These are phyloP conservation scores for Pelecanus crispus DNA, from an alignment of 2,113 vertebrate species.

Conservation along the genomic window DNA sequence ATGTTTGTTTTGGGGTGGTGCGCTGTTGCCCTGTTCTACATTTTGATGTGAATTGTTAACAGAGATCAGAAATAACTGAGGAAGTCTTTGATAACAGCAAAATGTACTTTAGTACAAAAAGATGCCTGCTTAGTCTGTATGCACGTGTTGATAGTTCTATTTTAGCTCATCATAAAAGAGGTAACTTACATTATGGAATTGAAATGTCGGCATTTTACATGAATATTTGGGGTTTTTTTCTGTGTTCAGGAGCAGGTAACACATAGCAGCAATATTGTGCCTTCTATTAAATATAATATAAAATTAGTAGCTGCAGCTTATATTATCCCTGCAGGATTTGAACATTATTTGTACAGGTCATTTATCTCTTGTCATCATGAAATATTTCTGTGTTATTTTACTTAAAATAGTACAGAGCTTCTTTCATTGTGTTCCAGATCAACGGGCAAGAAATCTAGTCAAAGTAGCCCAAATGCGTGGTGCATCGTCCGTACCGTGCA, in stretches of 20 bases:
- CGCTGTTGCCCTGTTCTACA: neutral
- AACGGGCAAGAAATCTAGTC: neutral
- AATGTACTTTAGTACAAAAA: neutral
- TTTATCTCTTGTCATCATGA: neutral
- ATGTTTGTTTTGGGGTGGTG: neutral
- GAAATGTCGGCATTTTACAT: neutral
- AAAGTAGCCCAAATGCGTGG: neutral
- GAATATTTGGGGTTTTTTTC: neutral
- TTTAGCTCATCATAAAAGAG: neutral
- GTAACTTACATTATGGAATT: neutral
- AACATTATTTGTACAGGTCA: neutral
- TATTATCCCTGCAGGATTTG: neutral
- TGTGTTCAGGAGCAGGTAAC: neutral
- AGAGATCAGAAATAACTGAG: neutral
- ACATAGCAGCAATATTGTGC: neutral
- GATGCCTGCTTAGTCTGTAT: neutral
- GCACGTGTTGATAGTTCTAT: fast-evolving
- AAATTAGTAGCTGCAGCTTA: neutral
- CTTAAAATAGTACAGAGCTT: neutral
- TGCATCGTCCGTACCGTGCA: neutral
- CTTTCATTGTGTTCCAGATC: neutral
- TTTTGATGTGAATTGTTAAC: neutral
- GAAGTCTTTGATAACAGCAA: neutral
- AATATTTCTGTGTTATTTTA: neutral
- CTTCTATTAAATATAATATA: neutral